Percentiles rank a stretch among this genome's conserved stretches.
Evolutionary conservation across 92 coral and sea anemone genomes (phyloP).

Genomic region (Scolanthus callimorphus): DNA sequence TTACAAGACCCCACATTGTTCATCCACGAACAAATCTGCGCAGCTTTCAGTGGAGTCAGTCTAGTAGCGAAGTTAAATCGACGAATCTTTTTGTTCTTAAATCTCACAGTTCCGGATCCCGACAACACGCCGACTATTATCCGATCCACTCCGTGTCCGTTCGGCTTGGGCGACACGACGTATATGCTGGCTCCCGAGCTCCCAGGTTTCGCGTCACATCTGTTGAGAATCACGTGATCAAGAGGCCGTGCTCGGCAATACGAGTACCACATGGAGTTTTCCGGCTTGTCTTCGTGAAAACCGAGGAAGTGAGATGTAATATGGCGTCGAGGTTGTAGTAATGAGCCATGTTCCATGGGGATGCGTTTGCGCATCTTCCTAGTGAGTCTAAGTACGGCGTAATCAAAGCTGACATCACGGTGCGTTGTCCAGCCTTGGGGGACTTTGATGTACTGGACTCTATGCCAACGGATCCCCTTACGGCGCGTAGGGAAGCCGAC

Average conservation of each 20-base stretch:
- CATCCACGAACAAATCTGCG: conserved; percentile 64
- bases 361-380: conserved; percentile 12
- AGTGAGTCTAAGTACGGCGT: conserved; percentile 50
- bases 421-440: conserved; percentile 52
- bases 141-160: conserved; percentile 17
- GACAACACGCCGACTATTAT: conserved; percentile 61
- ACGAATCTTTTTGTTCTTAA: conserved; percentile 20
- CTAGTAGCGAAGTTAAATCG: conserved; percentile 60
- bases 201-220: conserved; percentile 51
- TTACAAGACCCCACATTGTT: conserved; percentile 18
- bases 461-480: conserved; percentile 33
- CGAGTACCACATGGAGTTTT: conserved; percentile 48
- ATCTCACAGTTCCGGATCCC: conserved; percentile 46
- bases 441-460: conserved; percentile 35
- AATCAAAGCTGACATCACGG: conserved; percentile 37
- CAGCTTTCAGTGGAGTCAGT: conserved; percentile 48
- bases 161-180: conserved; percentile 14
- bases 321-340: conserved; percentile 2
- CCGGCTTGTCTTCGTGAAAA: conserved; percentile 53
- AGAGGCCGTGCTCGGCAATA: conserved; percentile 30
- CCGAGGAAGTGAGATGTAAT: conserved; percentile 35
- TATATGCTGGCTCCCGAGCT: conserved; percentile 69
- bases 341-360: conserved; percentile 6
- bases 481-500: conserved; percentile 39
- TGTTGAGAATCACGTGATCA: conserved; percentile 35